Evolutionary conservation across 2,113 vertebrate genomes (phyloP), one percentile per base, ranked within the genome.

Genomic region (Parus major): DNA sequence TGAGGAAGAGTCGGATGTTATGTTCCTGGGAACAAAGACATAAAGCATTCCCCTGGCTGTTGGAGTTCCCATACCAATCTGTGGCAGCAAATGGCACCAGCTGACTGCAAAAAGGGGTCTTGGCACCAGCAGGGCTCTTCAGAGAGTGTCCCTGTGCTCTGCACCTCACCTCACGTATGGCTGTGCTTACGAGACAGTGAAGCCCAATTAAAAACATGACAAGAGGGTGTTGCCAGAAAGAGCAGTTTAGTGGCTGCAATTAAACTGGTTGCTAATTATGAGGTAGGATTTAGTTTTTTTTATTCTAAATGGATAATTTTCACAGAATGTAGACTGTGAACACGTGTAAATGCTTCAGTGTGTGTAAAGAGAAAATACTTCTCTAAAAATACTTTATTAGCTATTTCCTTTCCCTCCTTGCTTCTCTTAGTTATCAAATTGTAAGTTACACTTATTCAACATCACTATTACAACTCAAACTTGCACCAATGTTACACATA

Each of bases 131-230:
- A 49, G 1, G 1, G 7, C 21, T 50, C 64, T 69, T 61, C 8
- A 1, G 35, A 46, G 64, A 87, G 55, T 15, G 4, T 57, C 3
- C 1, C 50, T 29, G 20, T 0, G 31, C 39, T 63, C 72, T 35
- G 29, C 64, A 22, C 41, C 7, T 25, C 55, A 25, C 18, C 49
- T 47, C 2, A 1, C 0, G 2, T n/a, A 61, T 1, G 8, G 10
- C 53, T 80, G 49, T 47, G 61, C 66, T 46, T 55, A 65, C 0
- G 2, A 94, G 70, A 46, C 39, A 83, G 82, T 65, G 47, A 61
- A 88, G 42, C 27, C 50, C 93, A 93, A 88, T 95, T 95, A 90
- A 94, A 91, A 94, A n/a, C 64, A n/a, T 11, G 39, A 86, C 82
- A 77, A 75, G 63, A 77, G 59, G 59, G 29, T 77, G 53, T 72